phyloP scores from a whole-genome alignment of 2,113 vertebrate genomes.

The Neolamprologus fasciatus region DNA sequence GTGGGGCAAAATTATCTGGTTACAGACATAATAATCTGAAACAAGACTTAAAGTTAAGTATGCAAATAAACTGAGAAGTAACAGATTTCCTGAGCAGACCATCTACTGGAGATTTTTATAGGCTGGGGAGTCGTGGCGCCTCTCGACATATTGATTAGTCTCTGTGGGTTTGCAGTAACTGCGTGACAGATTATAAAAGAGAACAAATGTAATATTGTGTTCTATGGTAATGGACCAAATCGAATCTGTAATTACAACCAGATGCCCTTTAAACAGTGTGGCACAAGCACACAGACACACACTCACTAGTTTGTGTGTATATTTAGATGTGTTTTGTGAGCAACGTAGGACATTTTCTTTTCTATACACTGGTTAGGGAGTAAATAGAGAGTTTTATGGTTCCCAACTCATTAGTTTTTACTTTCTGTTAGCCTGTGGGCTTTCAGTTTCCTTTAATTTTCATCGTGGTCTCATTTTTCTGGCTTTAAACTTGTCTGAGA shows the following conservation, averaged over 20 bases:
- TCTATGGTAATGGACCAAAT: slow-evolving; percentile 30
- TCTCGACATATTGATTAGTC: slow-evolving; percentile 16
- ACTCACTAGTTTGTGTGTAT: background rate
- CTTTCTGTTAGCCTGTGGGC: background rate
- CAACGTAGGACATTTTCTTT: background rate
- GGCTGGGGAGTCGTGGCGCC: slow-evolving; percentile 7
- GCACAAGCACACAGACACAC: background rate
- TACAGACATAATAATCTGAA: background rate
- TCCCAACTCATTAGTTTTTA: background rate
- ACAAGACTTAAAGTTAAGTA: background rate
- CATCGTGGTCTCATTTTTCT: background rate
- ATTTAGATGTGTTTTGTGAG: background rate
- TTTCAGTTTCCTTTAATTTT: background rate
- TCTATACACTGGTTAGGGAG: background rate
- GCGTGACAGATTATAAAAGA: slow-evolving; percentile 21
- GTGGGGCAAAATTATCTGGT: fast-evolving
- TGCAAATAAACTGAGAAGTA: background rate
- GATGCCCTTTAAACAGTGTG: background rate
- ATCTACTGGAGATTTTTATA: background rate
- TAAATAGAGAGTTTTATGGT: background rate
- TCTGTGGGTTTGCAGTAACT: slow-evolving; percentile 31
- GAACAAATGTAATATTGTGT: slow-evolving; percentile 8
- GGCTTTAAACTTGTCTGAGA: background rate
- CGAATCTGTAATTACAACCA: slow-evolving; percentile 38
- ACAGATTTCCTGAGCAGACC: background rate